Evolutionary conservation across 2,797 vertebrate species (phyloP).

Genomic region (Alcedo atthis): DNA sequence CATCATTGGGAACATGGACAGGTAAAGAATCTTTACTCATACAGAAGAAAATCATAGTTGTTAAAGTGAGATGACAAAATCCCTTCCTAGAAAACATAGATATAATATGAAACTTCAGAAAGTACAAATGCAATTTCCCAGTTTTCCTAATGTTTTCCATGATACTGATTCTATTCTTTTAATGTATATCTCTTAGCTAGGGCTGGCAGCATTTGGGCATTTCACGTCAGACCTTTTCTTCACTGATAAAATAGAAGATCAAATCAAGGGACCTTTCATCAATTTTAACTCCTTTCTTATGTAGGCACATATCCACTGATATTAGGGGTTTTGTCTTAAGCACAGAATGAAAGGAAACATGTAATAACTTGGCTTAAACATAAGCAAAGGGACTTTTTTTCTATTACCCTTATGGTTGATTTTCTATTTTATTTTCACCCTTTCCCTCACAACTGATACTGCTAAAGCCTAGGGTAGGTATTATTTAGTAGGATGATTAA

Average conservation of each 20-base stretch:
- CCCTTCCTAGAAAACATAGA: neutral
- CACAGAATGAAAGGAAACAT: neutral
- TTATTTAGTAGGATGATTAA: neutral
- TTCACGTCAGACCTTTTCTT: neutral
- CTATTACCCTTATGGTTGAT: neutral
- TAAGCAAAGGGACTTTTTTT: neutral
- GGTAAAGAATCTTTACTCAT: neutral
- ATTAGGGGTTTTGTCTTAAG: neutral
- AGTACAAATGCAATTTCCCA: neutral
- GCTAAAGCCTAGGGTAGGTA: neutral
- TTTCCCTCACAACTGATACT: neutral
- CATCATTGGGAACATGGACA: neutral
- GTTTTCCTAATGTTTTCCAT: neutral
- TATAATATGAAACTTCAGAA: neutral
- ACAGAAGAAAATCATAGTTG: neutral
- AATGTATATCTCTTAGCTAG: neutral
- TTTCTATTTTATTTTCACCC: neutral
- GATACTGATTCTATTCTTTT: neutral
- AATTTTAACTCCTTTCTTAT: neutral
- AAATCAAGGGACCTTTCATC: neutral
- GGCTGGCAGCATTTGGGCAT: neutral
- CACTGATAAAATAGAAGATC: neutral
- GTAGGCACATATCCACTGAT: neutral
- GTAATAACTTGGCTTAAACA: neutral
- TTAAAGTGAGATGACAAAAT: neutral